Conservation (phyloP, 2,113 vertebrate species). For the Orthonyx spaldingii region DNA sequence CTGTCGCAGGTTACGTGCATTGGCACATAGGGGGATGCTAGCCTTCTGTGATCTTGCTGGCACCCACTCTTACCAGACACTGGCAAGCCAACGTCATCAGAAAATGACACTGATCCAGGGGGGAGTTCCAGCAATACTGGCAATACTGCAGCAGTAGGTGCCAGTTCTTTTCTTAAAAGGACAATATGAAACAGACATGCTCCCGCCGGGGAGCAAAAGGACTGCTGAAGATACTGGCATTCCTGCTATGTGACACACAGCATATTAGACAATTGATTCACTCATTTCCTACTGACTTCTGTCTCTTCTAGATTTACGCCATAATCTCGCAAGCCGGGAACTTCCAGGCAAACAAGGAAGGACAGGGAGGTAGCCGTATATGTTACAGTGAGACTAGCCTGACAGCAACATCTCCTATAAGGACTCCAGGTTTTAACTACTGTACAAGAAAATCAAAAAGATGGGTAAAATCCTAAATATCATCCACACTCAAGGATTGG, state of each 20-base stretch:
- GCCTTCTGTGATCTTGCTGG: background rate
- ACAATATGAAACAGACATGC: background rate
- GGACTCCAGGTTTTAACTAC: background rate
- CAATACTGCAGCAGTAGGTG: background rate
- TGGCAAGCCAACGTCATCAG: background rate
- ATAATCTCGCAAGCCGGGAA: constrained; percentile 49
- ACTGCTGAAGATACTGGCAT: background rate
- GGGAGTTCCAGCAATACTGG: background rate
- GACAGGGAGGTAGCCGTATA: background rate
- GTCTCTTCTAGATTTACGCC: constrained; percentile 3
- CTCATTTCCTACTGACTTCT: background rate
- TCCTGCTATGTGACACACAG: constrained; percentile 17
- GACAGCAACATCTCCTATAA: background rate
- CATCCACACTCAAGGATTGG: background rate
- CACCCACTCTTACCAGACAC: background rate
- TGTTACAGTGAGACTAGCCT: background rate
- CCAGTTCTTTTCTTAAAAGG: background rate
- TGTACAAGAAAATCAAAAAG: background rate
- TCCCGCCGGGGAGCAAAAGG: background rate
- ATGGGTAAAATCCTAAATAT: background rate
- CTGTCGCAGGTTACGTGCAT: fast-evolving
- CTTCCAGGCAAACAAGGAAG: constrained; percentile 20
- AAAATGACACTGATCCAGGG: background rate
- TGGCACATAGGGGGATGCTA: background rate
- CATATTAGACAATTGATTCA: background rate